Conservation (phyloP, 92 coral and sea anemone species). For the Pocillopora grandis region DNA sequence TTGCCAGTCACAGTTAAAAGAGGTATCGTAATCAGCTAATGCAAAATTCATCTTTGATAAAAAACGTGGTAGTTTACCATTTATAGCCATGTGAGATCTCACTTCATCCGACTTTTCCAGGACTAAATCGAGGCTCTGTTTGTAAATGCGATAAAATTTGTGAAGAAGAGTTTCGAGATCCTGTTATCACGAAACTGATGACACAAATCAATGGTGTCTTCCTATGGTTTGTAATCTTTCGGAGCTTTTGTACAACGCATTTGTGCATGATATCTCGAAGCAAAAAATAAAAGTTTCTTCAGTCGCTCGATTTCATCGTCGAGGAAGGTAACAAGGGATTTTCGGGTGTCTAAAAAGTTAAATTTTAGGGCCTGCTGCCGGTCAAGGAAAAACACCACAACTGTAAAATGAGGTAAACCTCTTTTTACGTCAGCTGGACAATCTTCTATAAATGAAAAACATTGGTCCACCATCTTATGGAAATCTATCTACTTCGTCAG, state of each 20-base stretch:
- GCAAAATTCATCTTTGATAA: conserved; percentile 3
- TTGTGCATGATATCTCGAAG: conserved; percentile 24
- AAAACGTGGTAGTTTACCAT: neutral
- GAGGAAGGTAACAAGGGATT: neutral
- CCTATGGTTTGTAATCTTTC: neutral
- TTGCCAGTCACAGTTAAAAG: conserved; percentile 51
- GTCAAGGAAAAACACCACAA: neutral
- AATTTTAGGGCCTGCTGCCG: neutral
- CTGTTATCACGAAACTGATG: neutral
- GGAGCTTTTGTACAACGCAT: neutral
- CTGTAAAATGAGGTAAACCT: neutral
- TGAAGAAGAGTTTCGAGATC: conserved; percentile 7
- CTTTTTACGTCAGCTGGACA: neutral
- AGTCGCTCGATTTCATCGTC: neutral
- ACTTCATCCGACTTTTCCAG: conserved; percentile 1
- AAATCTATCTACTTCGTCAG: conserved; percentile 1
- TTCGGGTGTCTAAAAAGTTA: neutral
- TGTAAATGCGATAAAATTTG: neutral
- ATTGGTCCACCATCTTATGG: neutral
- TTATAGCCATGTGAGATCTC: neutral
- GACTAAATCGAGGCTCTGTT: conserved; percentile 5
- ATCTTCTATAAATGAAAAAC: neutral
- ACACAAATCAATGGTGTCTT: conserved; percentile 14
- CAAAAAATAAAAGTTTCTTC: neutral
- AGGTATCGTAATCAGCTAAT: conserved; percentile 3